Evolutionary conservation across 2,888 invertebrate species (phyloP).

Genomic region (Conus canariensis): DNA sequence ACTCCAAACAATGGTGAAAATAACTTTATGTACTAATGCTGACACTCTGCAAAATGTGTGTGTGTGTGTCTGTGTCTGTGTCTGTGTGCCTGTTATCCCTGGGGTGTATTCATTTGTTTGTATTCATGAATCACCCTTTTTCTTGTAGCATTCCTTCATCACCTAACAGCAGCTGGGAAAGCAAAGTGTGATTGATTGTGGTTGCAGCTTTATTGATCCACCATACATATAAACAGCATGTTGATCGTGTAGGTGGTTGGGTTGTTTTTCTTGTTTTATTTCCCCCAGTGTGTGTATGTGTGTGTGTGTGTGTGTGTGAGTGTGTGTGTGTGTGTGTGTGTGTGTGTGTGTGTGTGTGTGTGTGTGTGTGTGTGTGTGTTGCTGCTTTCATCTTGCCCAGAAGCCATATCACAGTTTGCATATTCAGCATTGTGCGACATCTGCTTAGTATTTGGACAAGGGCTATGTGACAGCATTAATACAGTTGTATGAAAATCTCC

Average conservation of each 20-base stretch:
- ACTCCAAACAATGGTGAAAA: too few relatives aligned
- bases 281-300: background rate
- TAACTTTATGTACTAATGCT: too few relatives aligned
- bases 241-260: background rate
- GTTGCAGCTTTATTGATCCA: background rate
- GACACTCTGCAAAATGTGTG: too few relatives aligned
- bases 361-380: background rate
- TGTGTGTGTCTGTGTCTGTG: background rate
- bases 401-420: too few relatives aligned
- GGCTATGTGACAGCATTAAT: too few relatives aligned
- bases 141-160: too few relatives aligned
- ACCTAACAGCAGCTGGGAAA: too few relatives aligned
- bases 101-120: background rate
- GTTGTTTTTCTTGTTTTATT: background rate
- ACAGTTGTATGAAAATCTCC: too few relatives aligned
- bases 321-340: conserved; percentile 26
- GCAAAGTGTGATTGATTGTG: too few relatives aligned
- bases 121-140: background rate
- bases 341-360: conserved; percentile 29
- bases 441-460: too few relatives aligned
- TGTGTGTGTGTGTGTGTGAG: conserved; percentile 2
- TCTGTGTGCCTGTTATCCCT: background rate
- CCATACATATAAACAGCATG: background rate
- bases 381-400: too few relatives aligned
- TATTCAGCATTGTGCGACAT: too few relatives aligned